These are phyloP conservation scores for Drosophila arawakana DNA, from an alignment of 1,140 invertebrate species.

Conservation along the genomic window DNA sequence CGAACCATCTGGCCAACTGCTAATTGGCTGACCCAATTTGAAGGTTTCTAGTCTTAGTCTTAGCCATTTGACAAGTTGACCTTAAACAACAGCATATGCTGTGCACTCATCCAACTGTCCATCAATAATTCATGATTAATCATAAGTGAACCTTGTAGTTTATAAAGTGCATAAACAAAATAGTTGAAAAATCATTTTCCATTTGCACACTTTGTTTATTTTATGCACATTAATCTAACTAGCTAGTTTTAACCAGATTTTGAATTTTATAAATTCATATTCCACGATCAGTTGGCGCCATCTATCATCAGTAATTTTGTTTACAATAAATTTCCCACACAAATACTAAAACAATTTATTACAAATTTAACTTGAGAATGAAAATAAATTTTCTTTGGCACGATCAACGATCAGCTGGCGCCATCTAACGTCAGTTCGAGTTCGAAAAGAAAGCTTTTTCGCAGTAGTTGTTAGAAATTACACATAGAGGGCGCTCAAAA, in stretches of 20 bases:
- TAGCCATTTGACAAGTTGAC: constrained; percentile 11
- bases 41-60: background rate
- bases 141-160: constrained; percentile 21
- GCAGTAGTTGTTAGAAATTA: constrained; percentile 13
- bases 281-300: background rate
- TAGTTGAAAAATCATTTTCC: constrained; percentile 35
- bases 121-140: constrained; percentile 1
- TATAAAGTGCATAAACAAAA: constrained; percentile 35
- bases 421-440: constrained; percentile 44
- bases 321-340: background rate
- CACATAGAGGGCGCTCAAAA: constrained; percentile 49
- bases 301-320: background rate
- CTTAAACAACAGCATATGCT: background rate
- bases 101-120: background rate
- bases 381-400: background rate
- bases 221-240: constrained; percentile 21
- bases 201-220: constrained; percentile 5
- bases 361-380: background rate
- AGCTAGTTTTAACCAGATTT: constrained; percentile 3
- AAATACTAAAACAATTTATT: background rate
- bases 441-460: constrained; percentile 55
- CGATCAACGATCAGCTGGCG: constrained; percentile 42
- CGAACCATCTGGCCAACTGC: constrained; percentile 32
- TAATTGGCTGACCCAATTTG: constrained; percentile 41
- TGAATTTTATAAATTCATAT: background rate